Conservation (phyloP, 2,113 vertebrate genomes). For the Etheostoma cragini region DNA sequence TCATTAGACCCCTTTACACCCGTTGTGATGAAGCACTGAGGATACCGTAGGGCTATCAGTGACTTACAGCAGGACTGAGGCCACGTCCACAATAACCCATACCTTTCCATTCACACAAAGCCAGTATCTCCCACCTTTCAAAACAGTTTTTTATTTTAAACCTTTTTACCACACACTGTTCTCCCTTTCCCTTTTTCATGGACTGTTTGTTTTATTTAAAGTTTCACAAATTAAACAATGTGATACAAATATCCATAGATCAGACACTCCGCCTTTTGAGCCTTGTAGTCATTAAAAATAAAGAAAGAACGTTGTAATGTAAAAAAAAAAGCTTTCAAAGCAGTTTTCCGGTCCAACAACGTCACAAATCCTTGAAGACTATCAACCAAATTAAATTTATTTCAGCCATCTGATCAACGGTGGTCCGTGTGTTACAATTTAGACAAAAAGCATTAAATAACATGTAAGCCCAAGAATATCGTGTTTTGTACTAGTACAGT, state of each 20-base stretch:
- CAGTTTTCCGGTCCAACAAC: neutral
- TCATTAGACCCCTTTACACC: conserved; percentile 74
- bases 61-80: conserved; percentile 37
- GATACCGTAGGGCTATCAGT: conserved; percentile 68
- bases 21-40: conserved; percentile 66
- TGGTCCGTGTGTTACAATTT: no score
- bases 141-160: neutral
- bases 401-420: no score
- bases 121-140: neutral
- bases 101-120: conserved; percentile 20
- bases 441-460: no score
- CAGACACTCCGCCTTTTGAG: neutral
- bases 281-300: neutral
- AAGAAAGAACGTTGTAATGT: neutral
- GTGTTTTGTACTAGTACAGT: no score
- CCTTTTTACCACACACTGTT: neutral
- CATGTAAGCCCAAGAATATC: no score
- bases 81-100: conserved; percentile 20
- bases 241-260: no score
- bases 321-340: neutral
- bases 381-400: neutral
- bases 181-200: no score
- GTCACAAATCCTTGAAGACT: neutral
- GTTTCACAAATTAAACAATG: no score
- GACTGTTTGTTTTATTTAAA: neutral